Base-by-base conservation (phyloP, 2,888 invertebrate species). In the Phyto melanocephala region DNA sequence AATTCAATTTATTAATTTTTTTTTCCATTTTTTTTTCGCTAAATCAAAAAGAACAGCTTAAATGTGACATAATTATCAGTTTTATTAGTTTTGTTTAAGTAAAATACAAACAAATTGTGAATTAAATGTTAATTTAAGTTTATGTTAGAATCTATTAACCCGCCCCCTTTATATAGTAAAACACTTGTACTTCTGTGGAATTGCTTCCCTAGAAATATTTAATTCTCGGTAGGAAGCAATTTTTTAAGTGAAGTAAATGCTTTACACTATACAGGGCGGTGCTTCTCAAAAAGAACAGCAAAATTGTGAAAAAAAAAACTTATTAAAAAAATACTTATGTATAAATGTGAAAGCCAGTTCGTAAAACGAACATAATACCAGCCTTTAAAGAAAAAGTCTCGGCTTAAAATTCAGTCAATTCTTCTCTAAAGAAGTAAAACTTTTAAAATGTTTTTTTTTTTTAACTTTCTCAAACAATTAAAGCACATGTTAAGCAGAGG, bases 101-200 rank as follows among this genome's bases (percentile, higher is more conserved):
- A n/a, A n/a, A 47, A 17, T 13, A 56, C 58, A 71, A 58, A 56
- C 20, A 10, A 63, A 56, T 35, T 65, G 63, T 65, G 54, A 56
- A 62, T 28, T 15, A n/a, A 22, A 45, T 56, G 28, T 37, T 28
- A 7, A 87, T 86, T 86, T 87, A 85, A 87, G 87, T 87, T 62
- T 52, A 20, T 47, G 20, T 47, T 8, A 47, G 11, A 20, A 47
- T 47, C 20, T 22, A 8, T 47, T 33, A 60, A 28, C 22, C n/a
- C n/a, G 28, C 28, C 4, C 28, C 28, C 28, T 28, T 6, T 28
- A 28, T 28, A 28, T 28, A 5, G 28, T 28, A 28, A 28, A 28
- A 28, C 28, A 28, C 6, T 28, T 28, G 3, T 5, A 28, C 6
- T 28, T 28, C 4, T 28, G 3, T 28, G 28, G 28, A 28, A 28